phyloP scores from a whole-genome alignment of 2,888 invertebrate genomes.

The Eupithecia inturbata region DNA sequence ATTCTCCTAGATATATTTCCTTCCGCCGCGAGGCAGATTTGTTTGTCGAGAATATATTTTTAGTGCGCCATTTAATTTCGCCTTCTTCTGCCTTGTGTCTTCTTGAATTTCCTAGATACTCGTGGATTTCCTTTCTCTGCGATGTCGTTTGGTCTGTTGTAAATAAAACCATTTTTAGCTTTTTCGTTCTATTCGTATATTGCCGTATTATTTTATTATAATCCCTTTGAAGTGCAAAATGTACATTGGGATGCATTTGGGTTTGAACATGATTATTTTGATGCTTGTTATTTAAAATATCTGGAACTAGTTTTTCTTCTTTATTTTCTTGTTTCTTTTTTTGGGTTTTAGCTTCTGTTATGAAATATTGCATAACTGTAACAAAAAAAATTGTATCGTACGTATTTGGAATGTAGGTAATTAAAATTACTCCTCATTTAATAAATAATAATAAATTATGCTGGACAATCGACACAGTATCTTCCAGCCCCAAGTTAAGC shows the following conservation, averaged over 20 bases:
- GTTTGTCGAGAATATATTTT: neutral
- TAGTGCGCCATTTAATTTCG: neutral
- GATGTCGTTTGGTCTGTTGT: neutral
- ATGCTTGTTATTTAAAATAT: neutral
- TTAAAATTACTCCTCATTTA: too few relatives aligned
- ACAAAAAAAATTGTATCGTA: neutral
- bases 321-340: neutral
- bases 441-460: too few relatives aligned
- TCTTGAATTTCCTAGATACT: neutral
- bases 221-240: neutral
- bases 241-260: neutral
- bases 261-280: neutral
- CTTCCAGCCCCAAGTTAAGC: too few relatives aligned
- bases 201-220: neutral
- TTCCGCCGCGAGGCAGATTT: neutral
- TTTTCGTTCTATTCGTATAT: neutral
- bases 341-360: neutral
- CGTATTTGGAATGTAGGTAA: neutral
- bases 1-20: neutral
- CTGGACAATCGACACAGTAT: too few relatives aligned
- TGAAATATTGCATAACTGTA: neutral
- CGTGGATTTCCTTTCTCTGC: neutral
- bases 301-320: neutral
- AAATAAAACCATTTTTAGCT: neutral
- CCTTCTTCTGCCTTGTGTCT: neutral